Evolutionary conservation across 2,113 vertebrate species (phyloP).

Genomic region (Acrocephalus kingi): DNA sequence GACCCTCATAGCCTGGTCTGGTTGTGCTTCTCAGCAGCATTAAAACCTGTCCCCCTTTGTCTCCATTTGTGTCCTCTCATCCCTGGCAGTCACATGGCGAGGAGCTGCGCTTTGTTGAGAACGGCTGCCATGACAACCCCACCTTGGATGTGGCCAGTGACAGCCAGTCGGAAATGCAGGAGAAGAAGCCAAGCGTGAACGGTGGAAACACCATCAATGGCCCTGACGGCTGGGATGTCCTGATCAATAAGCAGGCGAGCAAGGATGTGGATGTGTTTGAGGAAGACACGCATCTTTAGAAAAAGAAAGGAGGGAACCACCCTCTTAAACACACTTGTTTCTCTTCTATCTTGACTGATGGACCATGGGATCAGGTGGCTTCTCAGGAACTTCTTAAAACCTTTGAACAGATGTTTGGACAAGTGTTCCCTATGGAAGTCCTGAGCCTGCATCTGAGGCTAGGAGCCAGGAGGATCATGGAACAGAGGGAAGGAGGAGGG

Average conservation of each 20-base stretch:
- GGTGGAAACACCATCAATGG: conserved; percentile 81
- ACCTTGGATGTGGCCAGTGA: conserved; percentile 94
- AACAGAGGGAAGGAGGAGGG: conserved; percentile 48
- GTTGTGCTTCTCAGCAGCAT: background rate
- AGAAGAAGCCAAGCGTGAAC: conserved; percentile 91
- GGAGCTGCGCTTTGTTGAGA: conserved; percentile 96
- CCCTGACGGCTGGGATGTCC: conserved; percentile 86
- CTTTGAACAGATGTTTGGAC: conserved; percentile 30
- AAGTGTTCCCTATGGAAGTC: conserved; percentile 8
- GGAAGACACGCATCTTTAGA: conserved; percentile 95
- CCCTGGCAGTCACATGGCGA: conserved; percentile 80
- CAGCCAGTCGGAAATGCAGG: conserved; percentile 89
- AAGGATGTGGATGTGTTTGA: conserved; percentile 89
- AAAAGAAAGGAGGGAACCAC: conserved; percentile 15
- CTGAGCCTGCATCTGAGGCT: conserved; percentile 29
- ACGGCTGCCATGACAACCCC: conserved; percentile 98
- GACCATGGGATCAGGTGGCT: conserved; percentile 45
- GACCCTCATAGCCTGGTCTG: background rate
- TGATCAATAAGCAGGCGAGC: conserved; percentile 87
- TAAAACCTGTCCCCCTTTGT: background rate
- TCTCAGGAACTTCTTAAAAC: conserved; percentile 59
- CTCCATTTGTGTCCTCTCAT: background rate
- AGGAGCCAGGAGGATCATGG: conserved; percentile 36
- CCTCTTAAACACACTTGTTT: background rate
- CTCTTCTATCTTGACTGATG: conserved; percentile 31